A percentile compares a stretch with the other conserved stretches of the same genome.
These are phyloP conservation scores for Pandemis cinnamomeana DNA, from an alignment of 2,888 invertebrate genomes.

Conservation along the genomic window DNA sequence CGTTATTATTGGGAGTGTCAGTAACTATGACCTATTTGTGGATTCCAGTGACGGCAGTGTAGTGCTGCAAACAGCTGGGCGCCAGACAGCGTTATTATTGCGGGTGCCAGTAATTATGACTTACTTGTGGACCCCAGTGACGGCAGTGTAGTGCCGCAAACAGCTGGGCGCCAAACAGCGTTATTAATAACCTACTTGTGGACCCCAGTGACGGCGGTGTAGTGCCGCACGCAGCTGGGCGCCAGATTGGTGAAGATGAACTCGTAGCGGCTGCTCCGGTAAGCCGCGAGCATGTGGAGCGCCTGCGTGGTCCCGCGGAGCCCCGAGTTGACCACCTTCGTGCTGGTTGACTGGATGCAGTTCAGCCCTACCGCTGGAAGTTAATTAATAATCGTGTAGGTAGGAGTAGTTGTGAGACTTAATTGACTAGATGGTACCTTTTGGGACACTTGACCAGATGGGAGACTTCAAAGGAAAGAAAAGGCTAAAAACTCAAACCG, in stretches of 20 bases:
- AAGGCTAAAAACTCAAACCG: too few species aligned
- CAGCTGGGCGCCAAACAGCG: background rate
- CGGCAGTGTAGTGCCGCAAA: background rate
- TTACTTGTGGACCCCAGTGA: background rate
- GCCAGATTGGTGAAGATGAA: conserved; percentile 98
- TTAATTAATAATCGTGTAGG: conserved; percentile 44
- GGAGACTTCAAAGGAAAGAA: too few species aligned
- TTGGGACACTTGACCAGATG: too few species aligned
- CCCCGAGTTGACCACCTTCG: conserved; percentile 94
- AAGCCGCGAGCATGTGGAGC: conserved; percentile 93
- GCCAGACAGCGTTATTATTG: too few species aligned
- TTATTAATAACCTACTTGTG: conserved; percentile 87
- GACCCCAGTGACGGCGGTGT: conserved; percentile 96
- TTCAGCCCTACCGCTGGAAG: conserved; percentile 94
- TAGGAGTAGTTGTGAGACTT: too few species aligned
- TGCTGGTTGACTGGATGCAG: conserved; percentile 91
- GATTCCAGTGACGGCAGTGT: too few species aligned
- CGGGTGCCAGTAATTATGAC: too few species aligned
- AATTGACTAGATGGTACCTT: too few species aligned
- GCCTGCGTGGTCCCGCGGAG: conserved; percentile 93
- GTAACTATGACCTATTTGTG: too few species aligned
- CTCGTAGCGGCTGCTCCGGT: conserved; percentile 94
- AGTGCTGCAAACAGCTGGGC: too few species aligned
- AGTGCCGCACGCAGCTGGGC: conserved; percentile 92
- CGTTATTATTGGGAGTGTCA: too few species aligned